Evolutionary conservation across 2,888 invertebrate species (phyloP), one percentile per base, ranked within the genome.

Genomic region (Apoda limacodes): DNA sequence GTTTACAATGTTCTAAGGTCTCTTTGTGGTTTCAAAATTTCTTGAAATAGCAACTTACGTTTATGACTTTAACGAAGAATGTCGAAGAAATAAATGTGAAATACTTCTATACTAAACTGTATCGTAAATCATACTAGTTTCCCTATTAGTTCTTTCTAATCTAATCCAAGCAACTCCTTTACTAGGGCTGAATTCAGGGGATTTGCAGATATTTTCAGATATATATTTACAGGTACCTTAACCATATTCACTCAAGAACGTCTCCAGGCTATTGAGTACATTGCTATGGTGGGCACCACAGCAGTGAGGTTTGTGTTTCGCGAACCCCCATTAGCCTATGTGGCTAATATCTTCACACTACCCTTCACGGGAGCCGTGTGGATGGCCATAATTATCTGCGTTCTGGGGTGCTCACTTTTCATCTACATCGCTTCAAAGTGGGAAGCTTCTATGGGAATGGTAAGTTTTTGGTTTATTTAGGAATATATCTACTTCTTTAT

Each of bases 321-420:
- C 1, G 84, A 85, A 37, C 88, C 89, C 0, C 84, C 88, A 0
- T 2, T 68, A 88, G 85, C 88, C 0, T 82, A 84, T 31, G 76
- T 88, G 3, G 80, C 83, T 26, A 89, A 89, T 44, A 84, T 89
- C 45, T 89, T 87, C 58, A 66, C 82, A 0, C 55, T 88, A 2
- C 88, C 89, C 0, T 89, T 89, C 57, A 78, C 83, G 2, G 68
- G 61, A 1, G 63, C 69, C 0, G 88, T 89, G 1, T 89, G 89
- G 89, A 46, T 85, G 22, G 81, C 83, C 2, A 75, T 82, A 23
- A 69, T 78, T 6, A 60, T 80, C 1, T 69, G 86, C 26, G 66
- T 84, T 0, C 37, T 81, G 9, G 58, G 81, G 1, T 76, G 82
- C 20, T 61, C 78, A 0, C 40, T 67, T 2, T 64, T 83, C 25